phyloP scores from a whole-genome alignment of 2,797 vertebrate genomes.

The Pseudomugil gertrudae region DNA sequence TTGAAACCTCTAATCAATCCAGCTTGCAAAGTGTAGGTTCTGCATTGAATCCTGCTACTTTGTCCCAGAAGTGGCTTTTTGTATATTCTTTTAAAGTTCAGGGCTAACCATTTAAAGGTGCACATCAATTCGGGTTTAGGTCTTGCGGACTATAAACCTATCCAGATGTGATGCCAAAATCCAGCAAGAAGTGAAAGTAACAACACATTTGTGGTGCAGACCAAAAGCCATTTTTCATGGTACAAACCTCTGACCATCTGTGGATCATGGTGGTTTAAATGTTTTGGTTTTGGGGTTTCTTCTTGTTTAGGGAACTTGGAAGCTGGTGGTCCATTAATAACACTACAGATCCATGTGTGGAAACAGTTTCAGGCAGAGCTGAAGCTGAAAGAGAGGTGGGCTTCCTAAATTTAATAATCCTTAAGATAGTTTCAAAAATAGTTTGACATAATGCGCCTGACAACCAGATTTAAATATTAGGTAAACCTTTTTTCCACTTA shows the following conservation, averaged over 20 bases:
- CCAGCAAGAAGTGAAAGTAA: not conserved
- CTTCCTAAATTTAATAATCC: not conserved
- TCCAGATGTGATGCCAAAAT: not conserved
- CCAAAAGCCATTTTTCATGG: not conserved
- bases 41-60: too few species aligned
- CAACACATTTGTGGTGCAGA: not conserved
- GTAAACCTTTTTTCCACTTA: too few species aligned
- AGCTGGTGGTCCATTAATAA: not conserved
- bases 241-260: too few species aligned
- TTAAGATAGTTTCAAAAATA: too few species aligned
- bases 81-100: not conserved
- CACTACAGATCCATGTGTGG: not conserved
- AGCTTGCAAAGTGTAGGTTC: not conserved
- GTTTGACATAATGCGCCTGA: too few species aligned
- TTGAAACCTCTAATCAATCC: constrained; percentile 4
- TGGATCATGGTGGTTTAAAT: not conserved
- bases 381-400: not conserved
- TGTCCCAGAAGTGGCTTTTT: too few species aligned
- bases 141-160: not conserved
- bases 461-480: too few species aligned
- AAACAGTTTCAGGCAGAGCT: not conserved
- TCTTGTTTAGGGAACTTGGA: not conserved
- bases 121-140: too few species aligned
- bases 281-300: not conserved
- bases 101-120: not conserved